A percentile compares a stretch with the other conserved stretches of the same genome.
phyloP scores from a whole-genome alignment of 2,113 vertebrate genomes.

The Seriola aureovittata region DNA sequence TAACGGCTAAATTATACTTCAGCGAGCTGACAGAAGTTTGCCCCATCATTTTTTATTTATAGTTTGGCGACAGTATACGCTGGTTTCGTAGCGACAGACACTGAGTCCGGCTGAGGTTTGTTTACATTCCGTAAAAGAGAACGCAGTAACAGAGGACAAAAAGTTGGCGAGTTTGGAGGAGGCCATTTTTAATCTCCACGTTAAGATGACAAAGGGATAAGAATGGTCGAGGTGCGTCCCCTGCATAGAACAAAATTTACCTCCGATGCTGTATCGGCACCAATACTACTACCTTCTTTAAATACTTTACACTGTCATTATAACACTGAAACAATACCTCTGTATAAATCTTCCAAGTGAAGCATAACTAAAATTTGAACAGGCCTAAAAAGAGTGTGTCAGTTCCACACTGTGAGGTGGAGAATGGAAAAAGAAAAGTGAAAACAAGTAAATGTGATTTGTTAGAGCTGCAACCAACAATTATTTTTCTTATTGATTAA shows the following conservation, averaged over 20 bases:
- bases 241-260: too few species aligned
- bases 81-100: conserved; percentile 2
- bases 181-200: neutral
- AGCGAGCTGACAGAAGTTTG: neutral
- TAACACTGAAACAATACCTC: too few species aligned
- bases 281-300: neutral
- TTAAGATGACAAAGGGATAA: neutral
- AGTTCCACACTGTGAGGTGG: too few species aligned
- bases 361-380: too few species aligned
- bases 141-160: neutral
- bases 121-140: conserved; percentile 19
- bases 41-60: conserved; percentile 11
- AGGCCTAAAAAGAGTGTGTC: too few species aligned
- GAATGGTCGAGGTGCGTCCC: too few species aligned
- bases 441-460: too few species aligned
- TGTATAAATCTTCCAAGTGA: too few species aligned
- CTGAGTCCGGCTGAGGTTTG: neutral
- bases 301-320: too few species aligned
- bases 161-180: neutral
- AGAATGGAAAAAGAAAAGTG: too few species aligned
- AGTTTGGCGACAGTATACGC: neutral
- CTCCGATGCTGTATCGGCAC: neutral
- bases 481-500: too few species aligned
- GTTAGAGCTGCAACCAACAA: too few species aligned
- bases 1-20: conserved; percentile 5